Conservation (phyloP, 1,140 invertebrate species). For the Phymastichus coffea region DNA sequence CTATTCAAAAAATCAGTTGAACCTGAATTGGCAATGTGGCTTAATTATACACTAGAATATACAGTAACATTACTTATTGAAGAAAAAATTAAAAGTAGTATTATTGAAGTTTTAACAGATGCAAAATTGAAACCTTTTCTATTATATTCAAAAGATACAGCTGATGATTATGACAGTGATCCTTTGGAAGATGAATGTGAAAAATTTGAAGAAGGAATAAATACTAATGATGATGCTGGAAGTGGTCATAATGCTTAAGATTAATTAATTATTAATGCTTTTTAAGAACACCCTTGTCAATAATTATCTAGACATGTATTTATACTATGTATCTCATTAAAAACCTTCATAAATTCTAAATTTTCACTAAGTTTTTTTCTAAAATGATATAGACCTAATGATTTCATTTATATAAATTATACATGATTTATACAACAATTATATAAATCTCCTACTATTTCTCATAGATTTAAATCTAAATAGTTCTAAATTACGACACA, state of each 20-base stretch:
- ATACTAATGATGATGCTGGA: neutral
- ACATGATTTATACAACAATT: too few species aligned
- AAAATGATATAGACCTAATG: too few species aligned
- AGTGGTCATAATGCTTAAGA: neutral
- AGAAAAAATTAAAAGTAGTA: conserved; percentile 14
- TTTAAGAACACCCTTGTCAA: neutral
- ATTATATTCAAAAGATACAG: neutral
- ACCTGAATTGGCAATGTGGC: conserved; percentile 20
- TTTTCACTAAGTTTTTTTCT: too few species aligned
- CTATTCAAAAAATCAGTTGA: conserved; percentile 10
- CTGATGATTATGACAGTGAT: conserved; percentile 15
- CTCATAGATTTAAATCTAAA: too few species aligned
- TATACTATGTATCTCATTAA: too few species aligned
- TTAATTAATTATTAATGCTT: neutral
- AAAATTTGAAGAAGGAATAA: neutral
- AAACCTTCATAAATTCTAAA: too few species aligned
- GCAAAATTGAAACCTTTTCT: conserved; percentile 5
- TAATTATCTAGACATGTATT: too few species aligned
- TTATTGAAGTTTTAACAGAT: conserved; percentile 8
- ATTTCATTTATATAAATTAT: too few species aligned
- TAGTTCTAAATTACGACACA: too few species aligned
- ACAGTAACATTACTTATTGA: conserved; percentile 10
- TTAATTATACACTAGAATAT: conserved; percentile 22
- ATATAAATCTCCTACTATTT: too few species aligned
- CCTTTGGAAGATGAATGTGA: conserved; percentile 5